Base-by-base conservation (phyloP, 2,888 invertebrate genomes). In the Parnassius glacialis region DNA sequence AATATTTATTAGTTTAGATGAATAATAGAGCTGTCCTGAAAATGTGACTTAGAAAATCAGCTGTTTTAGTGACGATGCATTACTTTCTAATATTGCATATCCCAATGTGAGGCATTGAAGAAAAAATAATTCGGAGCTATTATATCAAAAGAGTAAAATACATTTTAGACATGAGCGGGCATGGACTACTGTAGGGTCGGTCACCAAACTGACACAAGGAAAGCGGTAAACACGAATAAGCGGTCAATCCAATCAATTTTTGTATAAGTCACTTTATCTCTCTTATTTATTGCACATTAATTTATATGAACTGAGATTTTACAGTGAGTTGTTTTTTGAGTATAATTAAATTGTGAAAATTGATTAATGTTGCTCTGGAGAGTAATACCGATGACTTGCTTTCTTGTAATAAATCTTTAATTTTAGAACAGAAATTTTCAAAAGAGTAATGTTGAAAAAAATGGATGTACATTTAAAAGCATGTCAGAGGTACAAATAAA, bases 181-280 rank as follows among this genome's bases (percentile, higher is more conserved):
- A 90, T 90, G 90, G 91, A 84, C 92, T 92, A 92, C 90, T 89
- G 78, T 78, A 85, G 89, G 91, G 88, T 85, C 85, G 89, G 90
- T 91, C 91, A 91, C 85, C 90, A 92, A 92, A 90, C 91, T 89
- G 91, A 92, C 92, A 92, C 92, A 92, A 92, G 92, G 89, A 92
- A 92, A 92, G 92, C 92, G 87, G 87, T 92, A 92, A 88, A 92
- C 92, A 92, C 91, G 92, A 92, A 88, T 88, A 90, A 92, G 92
- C 92, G 92, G 85, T 92, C 92, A 92, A 92, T 92, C 92, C 91
- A 91, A 91, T 92, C 91, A 90, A 89, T 89, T 86, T 59, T 85
- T 84, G 78, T 83, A 81, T 48, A 86, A 85, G 78, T 79, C 81
- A 83, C 80, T 85, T 85, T 80, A 85, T 85, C 84, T 83, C 81